These are phyloP conservation scores for Teleiodes luculella DNA, from an alignment of 2,888 invertebrate species.

Conservation along the genomic window DNA sequence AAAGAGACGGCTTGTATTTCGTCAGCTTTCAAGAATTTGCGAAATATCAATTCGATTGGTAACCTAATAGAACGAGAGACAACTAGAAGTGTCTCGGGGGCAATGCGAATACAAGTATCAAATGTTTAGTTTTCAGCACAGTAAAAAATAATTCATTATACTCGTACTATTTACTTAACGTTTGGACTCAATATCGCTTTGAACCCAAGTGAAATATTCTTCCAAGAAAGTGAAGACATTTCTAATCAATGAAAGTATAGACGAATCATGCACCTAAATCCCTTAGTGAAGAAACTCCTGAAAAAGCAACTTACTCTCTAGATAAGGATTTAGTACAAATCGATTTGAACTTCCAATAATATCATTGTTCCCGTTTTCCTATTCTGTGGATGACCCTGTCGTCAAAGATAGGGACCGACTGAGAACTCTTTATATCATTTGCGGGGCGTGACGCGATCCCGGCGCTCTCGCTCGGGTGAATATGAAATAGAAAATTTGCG, in stretches of 20 bases:
- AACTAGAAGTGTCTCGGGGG: neutral
- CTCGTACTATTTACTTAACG: no score
- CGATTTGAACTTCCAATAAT: neutral
- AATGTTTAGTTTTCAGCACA: no score
- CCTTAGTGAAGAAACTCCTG: no score
- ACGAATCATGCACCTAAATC: no score
- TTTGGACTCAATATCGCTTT: no score
- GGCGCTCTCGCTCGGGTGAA: neutral
- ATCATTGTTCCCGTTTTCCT: neutral
- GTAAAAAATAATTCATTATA: no score
- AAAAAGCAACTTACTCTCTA: no score
- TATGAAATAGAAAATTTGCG: neutral
- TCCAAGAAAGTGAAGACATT: no score
- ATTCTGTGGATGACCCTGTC: neutral
- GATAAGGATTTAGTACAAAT: no score
- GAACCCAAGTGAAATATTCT: no score
- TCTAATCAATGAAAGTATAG: no score
- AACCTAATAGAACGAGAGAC: neutral
- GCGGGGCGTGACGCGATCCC: slow-evolving; percentile 18
- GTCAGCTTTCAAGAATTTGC: slow-evolving; percentile 18
- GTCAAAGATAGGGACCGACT: slow-evolving; percentile 15
- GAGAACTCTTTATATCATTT: slow-evolving; percentile 27
- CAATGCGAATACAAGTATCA: no score
- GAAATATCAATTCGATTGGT: slow-evolving; percentile 26
- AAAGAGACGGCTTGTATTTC: slow-evolving; percentile 15